These are phyloP conservation scores for Strigops habroptila DNA, from an alignment of 2,113 vertebrate species.

Conservation along the genomic window DNA sequence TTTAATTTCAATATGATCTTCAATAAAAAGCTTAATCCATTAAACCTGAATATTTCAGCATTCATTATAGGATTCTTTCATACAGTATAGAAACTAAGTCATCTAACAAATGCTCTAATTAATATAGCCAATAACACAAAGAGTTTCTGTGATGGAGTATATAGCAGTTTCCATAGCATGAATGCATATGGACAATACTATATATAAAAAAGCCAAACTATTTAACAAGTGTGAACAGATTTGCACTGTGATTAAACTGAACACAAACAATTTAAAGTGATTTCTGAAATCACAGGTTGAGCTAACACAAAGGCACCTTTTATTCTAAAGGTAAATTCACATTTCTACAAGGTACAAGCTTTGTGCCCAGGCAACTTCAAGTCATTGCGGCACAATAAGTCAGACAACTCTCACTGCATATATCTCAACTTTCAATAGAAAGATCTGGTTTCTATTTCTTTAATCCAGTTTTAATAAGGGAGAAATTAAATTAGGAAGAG, in stretches of 20 bases:
- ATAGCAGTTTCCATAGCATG: neutral
- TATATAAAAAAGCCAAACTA: neutral
- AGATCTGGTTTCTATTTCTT: conserved; percentile 13
- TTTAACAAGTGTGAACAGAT: neutral
- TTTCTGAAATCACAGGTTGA: neutral
- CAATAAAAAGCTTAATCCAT: neutral
- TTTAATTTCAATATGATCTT: neutral
- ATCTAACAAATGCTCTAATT: neutral
- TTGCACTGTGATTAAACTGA: neutral
- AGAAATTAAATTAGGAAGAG: neutral
- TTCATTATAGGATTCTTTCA: neutral
- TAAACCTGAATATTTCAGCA: neutral
- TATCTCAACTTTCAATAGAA: conserved; percentile 20
- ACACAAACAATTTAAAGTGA: neutral
- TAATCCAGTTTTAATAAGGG: conserved; percentile 6
- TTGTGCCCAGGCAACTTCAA: neutral
- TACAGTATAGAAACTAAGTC: neutral
- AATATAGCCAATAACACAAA: neutral
- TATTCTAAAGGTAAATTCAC: neutral
- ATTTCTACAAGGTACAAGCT: neutral
- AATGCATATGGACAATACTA: neutral
- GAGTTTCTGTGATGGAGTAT: neutral
- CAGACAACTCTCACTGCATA: neutral
- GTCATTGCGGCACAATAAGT: neutral
- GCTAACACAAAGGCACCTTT: conserved; percentile 3